Conservation (phyloP, 2,797 vertebrate genomes). For the Coccyzus lansbergi region DNA sequence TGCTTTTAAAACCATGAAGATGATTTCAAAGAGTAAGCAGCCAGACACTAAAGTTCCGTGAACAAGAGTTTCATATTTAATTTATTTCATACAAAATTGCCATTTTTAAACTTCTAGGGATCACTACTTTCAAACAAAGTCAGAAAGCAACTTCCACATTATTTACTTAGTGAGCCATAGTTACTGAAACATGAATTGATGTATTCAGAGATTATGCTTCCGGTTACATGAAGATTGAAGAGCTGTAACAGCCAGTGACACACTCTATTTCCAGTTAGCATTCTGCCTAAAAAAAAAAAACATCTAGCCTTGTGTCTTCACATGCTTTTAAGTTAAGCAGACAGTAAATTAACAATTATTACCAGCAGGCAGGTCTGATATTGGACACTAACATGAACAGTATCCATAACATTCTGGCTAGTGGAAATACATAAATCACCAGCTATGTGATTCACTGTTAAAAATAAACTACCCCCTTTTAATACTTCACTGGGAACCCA, state of each 20-base stretch:
- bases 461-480: conserved; percentile 26
- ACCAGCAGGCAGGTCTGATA: conserved; percentile 46
- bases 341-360: conserved; percentile 63
- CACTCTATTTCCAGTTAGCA: conserved; percentile 50
- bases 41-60: conserved; percentile 71
- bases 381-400: conserved; percentile 52
- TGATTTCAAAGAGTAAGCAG: conserved; percentile 67
- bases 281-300: conserved; percentile 55
- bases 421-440: conserved; percentile 53
- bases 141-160: conserved; percentile 66
- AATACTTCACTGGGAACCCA: conserved; percentile 72
- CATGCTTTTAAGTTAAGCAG: conserved; percentile 69
- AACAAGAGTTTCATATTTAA: conserved; percentile 73
- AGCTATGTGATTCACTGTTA: conserved; percentile 32
- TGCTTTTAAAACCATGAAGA: background rate
- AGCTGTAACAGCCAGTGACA: conserved; percentile 62
- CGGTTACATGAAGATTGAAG: conserved; percentile 66
- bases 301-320: conserved; percentile 65
- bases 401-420: conserved; percentile 49
- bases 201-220: conserved; percentile 63
- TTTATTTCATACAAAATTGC: conserved; percentile 70
- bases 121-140: conserved; percentile 67
- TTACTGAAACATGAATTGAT: conserved; percentile 63
- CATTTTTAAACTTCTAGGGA: conserved; percentile 60
- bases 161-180: conserved; percentile 58